Percentiles rank a stretch among this genome's conserved stretches.
These are phyloP conservation scores for Stenurella melanura DNA, from an alignment of 2,888 invertebrate genomes.

Conservation along the genomic window DNA sequence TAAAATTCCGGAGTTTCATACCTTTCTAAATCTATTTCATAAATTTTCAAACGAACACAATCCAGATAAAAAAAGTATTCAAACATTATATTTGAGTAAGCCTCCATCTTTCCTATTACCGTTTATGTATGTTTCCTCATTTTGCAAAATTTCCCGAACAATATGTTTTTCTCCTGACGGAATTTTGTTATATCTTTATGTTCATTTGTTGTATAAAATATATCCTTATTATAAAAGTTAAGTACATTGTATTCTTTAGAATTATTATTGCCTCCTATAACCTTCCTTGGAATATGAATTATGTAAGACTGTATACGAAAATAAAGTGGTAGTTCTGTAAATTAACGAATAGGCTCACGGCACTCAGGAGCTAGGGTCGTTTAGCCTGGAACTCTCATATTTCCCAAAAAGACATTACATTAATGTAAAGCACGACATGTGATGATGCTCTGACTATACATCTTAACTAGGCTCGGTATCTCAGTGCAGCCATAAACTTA, in stretches of 20 bases:
- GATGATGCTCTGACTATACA: slow-evolving; percentile 59
- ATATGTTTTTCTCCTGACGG: slow-evolving; percentile 28
- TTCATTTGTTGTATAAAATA: slow-evolving; percentile 13
- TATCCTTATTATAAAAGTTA: slow-evolving; percentile 25
- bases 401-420: slow-evolving; percentile 59
- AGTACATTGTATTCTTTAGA: slow-evolving; percentile 28
- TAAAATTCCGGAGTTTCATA: too few relatives aligned
- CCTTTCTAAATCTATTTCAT: too few relatives aligned
- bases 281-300: slow-evolving; percentile 44
- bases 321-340: slow-evolving; percentile 53
- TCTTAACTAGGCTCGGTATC: slow-evolving; percentile 60
- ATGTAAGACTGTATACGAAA: slow-evolving; percentile 49
- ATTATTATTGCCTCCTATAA: slow-evolving; percentile 33
- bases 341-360: slow-evolving; percentile 48
- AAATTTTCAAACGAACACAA: too few relatives aligned
- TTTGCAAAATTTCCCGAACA: slow-evolving; percentile 4
- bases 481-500: slow-evolving; percentile 65
- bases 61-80: too few relatives aligned
- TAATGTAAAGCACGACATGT: slow-evolving; percentile 63
- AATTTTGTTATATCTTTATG: slow-evolving; percentile 27
- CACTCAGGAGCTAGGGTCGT: slow-evolving; percentile 42
- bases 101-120: not conserved
- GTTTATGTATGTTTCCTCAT: slow-evolving; percentile 1
- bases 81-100: not conserved
- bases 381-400: slow-evolving; percentile 50